Evolutionary conservation across 1,140 invertebrate species (phyloP).

Genomic region (Brachionus koreanus): DNA sequence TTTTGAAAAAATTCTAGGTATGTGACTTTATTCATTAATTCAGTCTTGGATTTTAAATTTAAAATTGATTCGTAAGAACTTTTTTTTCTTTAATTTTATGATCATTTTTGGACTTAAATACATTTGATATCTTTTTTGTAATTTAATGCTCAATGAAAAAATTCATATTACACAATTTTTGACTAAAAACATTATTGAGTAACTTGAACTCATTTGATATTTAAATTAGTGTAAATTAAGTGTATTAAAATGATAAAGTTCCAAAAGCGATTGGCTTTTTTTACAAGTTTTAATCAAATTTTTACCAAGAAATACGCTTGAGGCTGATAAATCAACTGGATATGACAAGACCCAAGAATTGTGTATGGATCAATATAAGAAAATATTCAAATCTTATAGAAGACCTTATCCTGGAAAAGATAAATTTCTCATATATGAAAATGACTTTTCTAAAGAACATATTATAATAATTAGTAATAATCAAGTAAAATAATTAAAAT

Average conservation of each 20-base stretch:
- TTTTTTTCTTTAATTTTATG: not conserved
- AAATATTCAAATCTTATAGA: conserved; percentile 81
- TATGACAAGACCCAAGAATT: conserved; percentile 72
- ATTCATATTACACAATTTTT: not conserved
- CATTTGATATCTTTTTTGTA: not conserved
- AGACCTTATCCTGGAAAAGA: conserved; percentile 65
- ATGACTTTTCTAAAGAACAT: conserved; percentile 45
- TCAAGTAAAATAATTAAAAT: conserved; percentile 69
- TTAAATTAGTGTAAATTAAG: too few species aligned
- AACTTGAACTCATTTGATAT: too few species aligned
- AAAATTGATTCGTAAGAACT: conserved; percentile 68
- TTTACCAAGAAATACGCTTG: conserved; percentile 67
- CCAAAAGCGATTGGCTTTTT: not conserved
- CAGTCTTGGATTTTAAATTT: conserved; percentile 82
- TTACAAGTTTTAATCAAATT: not conserved
- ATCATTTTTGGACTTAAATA: conserved; percentile 34
- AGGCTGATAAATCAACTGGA: conserved; percentile 71
- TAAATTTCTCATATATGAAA: conserved; percentile 45
- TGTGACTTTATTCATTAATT: conserved; percentile 76
- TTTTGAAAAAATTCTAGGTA: conserved; percentile 62
- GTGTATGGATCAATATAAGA: conserved; percentile 96
- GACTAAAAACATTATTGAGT: too few species aligned
- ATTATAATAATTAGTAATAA: conserved; percentile 47
- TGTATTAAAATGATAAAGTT: not conserved
- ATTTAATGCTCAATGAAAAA: not conserved